phyloP scores from a whole-genome alignment of 2,113 vertebrate genomes.

The Platichthys stellatus region DNA sequence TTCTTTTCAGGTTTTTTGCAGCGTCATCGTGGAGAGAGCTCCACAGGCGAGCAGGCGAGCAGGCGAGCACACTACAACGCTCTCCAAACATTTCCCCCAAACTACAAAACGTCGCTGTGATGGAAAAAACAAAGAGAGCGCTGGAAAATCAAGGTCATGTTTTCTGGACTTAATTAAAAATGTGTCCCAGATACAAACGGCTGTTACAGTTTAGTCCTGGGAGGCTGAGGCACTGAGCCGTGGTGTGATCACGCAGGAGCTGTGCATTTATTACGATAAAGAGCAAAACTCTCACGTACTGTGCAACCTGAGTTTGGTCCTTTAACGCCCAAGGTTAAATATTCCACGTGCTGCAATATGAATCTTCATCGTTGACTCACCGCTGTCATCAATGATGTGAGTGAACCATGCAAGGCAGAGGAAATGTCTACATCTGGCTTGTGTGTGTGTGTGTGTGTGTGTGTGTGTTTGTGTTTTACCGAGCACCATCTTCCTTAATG shows the following conservation, averaged over 20 bases:
- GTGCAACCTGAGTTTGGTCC: too few species aligned
- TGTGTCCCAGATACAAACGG: background rate
- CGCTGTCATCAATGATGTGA: background rate
- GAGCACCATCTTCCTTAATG: conserved; percentile 54
- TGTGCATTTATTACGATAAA: too few species aligned
- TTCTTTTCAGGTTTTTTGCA: background rate
- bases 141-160: background rate
- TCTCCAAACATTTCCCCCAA: background rate
- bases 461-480: too few species aligned
- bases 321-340: conserved; percentile 4
- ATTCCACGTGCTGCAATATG: conserved; percentile 11
- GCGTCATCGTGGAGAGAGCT: background rate
- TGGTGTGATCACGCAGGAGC: background rate
- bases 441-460: conserved; percentile 10
- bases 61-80: too few species aligned
- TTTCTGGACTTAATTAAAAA: background rate
- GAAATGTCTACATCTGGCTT: conserved; percentile 20
- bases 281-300: too few species aligned
- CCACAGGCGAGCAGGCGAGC: too few species aligned
- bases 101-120: background rate
- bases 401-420: conserved; percentile 20
- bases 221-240: background rate
- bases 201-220: background rate
- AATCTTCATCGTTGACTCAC: background rate
- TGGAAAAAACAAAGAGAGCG: background rate